These are phyloP conservation scores for Epinotia brunnichana DNA, from an alignment of 2,888 invertebrate genomes.

Conservation along the genomic window DNA sequence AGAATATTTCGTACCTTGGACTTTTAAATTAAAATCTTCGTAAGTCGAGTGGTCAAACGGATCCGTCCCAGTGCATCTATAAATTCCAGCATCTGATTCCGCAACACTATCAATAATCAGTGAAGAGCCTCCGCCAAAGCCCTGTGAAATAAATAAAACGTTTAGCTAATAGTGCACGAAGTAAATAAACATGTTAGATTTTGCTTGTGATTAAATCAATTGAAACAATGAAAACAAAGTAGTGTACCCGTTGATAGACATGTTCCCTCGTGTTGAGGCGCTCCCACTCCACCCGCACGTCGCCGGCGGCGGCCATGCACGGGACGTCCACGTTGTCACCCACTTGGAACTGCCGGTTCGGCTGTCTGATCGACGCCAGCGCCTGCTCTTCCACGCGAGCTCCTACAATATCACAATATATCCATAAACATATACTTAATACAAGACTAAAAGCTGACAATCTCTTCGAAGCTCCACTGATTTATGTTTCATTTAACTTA, in stretches of 20 bases:
- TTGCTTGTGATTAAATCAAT: too few species aligned
- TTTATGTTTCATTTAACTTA: too few species aligned
- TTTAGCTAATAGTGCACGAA: too few species aligned
- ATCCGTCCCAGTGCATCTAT: constrained; percentile 84
- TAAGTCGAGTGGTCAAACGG: constrained; percentile 77
- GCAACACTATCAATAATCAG: constrained; percentile 87
- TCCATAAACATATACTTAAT: neutral
- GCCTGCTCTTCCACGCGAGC: constrained; percentile 51
- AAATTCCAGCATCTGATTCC: constrained; percentile 89
- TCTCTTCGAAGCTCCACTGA: neutral
- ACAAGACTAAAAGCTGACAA: neutral
- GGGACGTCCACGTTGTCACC: constrained; percentile 71
- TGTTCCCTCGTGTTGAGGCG: constrained; percentile 67
- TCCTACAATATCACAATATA: constrained; percentile 57
- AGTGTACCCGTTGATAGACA: constrained; percentile 63
- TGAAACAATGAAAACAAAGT: neutral
- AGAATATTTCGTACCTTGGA: constrained; percentile 52
- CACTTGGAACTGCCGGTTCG: constrained; percentile 62
- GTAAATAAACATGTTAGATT: too few species aligned
- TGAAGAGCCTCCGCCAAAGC: constrained; percentile 84
- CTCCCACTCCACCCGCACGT: constrained; percentile 61
- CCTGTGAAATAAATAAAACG: constrained; percentile 51
- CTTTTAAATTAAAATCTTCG: constrained; percentile 77
- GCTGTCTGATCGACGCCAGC: constrained; percentile 71
- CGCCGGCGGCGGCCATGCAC: constrained; percentile 58